Percentiles rank a stretch among this genome's conserved stretches.
Evolutionary conservation across 1,140 invertebrate genomes (phyloP).

Genomic region (Drosophila gunungcola): DNA sequence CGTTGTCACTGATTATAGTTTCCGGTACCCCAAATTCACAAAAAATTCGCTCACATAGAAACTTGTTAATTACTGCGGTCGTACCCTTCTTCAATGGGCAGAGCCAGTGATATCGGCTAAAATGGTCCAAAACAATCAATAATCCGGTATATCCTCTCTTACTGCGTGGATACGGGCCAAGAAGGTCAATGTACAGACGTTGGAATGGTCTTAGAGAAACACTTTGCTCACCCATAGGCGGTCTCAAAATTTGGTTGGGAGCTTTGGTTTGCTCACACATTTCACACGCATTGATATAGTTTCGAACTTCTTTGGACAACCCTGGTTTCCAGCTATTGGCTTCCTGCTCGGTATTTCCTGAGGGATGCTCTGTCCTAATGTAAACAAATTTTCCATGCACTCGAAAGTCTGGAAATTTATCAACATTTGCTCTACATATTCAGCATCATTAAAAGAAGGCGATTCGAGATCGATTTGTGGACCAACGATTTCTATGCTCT

Average conservation of each 20-base stretch:
- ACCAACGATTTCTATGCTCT: not conserved
- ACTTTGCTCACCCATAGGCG: constrained; percentile 12
- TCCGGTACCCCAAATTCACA: constrained; percentile 15
- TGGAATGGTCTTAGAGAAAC: constrained; percentile 10
- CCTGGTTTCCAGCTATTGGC: constrained; percentile 7
- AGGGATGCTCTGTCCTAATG: constrained; percentile 1
- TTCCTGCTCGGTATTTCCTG: not conserved
- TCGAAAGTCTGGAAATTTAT: too few relatives aligned
- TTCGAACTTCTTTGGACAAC: constrained; percentile 4
- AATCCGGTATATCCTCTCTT: constrained; percentile 9
- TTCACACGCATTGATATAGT: constrained; percentile 18
- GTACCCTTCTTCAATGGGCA: constrained; percentile 11
- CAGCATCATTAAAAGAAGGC: not conserved
- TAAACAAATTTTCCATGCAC: too few relatives aligned
- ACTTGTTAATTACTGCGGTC: too few relatives aligned
- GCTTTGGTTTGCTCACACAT: constrained; percentile 15
- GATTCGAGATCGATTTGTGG: constrained; percentile 5
- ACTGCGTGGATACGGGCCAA: constrained; percentile 23
- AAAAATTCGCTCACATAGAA: constrained; percentile 3
- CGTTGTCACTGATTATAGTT: constrained; percentile 28
- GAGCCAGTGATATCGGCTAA: constrained; percentile 2
- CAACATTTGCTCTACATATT: not conserved
- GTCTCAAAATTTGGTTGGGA: constrained; percentile 9
- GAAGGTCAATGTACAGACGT: constrained; percentile 13
- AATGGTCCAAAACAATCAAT: constrained; percentile 21